Conservation (phyloP, 2,888 invertebrate species). For the Heterodera filipjevi region DNA sequence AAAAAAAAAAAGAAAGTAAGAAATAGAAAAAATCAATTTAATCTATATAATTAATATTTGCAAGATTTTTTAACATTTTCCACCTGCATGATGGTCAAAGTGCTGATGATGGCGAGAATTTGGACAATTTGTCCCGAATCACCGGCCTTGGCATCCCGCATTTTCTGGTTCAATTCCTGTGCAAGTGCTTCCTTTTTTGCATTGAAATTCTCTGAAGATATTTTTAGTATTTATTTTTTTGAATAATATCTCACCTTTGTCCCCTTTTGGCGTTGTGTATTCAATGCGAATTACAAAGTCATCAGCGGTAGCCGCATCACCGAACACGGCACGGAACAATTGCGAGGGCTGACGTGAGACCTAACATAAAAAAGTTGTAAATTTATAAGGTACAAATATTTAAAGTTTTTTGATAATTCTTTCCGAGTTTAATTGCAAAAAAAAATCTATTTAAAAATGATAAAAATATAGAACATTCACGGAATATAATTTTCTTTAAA, state of each 20-base stretch:
- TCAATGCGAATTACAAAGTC: constrained; percentile 23
- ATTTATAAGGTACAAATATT: too few species aligned
- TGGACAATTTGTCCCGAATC: background rate
- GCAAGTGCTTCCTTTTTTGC: constrained; percentile 1
- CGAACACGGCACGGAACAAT: constrained; percentile 17
- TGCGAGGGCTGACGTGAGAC: background rate
- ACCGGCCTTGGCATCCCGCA: background rate
- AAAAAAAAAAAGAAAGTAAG: too few species aligned
- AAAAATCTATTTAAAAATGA: too few species aligned
- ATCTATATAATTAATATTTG: background rate
- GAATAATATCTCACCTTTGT: background rate
- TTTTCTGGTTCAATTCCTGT: background rate
- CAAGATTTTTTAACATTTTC: background rate
- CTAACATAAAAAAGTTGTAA: background rate
- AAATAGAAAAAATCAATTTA: too few species aligned
- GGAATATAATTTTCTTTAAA: too few species aligned
- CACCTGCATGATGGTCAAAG: background rate
- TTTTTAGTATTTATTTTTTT: background rate
- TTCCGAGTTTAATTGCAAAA: too few species aligned
- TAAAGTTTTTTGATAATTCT: too few species aligned
- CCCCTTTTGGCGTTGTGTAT: background rate
- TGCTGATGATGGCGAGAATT: constrained; percentile 7
- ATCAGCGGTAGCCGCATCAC: constrained; percentile 11
- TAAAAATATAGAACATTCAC: too few species aligned
- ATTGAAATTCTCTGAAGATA: background rate